These are phyloP conservation scores for Lamellibrachia columna DNA, from an alignment of 2,888 invertebrate species.

Conservation along the genomic window DNA sequence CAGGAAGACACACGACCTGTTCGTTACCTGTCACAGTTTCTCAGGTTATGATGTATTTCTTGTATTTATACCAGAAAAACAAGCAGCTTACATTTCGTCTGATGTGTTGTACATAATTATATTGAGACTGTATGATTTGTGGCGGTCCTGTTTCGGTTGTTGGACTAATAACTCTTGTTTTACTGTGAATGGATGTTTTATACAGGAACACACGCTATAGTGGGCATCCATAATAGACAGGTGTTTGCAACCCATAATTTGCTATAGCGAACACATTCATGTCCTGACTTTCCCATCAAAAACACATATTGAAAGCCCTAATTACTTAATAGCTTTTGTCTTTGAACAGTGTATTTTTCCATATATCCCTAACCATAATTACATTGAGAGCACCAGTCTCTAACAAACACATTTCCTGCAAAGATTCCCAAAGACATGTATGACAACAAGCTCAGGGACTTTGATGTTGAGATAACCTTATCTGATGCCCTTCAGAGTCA, in stretches of 20 bases:
- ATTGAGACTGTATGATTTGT: not conserved
- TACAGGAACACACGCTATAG: not conserved
- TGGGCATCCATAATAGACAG: not conserved
- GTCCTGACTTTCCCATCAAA: not conserved
- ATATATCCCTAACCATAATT: not conserved
- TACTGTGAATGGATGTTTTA: not conserved
- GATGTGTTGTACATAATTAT: not conserved
- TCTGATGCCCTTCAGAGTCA: not conserved
- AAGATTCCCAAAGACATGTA: not conserved
- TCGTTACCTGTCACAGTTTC: not conserved
- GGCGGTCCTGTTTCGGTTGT: not conserved
- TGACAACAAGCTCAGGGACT: not conserved
- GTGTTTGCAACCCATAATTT: not conserved
- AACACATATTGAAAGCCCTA: not conserved
- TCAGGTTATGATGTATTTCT: not conserved
- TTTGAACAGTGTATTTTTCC: not conserved
- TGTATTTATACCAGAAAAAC: not conserved
- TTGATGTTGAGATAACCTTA: not conserved
- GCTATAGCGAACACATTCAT: not conserved
- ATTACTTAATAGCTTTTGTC: not conserved
- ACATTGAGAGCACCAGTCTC: not conserved
- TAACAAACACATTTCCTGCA: not conserved
- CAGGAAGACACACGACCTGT: not conserved
- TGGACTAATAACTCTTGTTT: no score
- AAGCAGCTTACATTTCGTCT: not conserved